phyloP scores from a whole-genome alignment of 2,113 vertebrate genomes.

The Mus pahari region DNA sequence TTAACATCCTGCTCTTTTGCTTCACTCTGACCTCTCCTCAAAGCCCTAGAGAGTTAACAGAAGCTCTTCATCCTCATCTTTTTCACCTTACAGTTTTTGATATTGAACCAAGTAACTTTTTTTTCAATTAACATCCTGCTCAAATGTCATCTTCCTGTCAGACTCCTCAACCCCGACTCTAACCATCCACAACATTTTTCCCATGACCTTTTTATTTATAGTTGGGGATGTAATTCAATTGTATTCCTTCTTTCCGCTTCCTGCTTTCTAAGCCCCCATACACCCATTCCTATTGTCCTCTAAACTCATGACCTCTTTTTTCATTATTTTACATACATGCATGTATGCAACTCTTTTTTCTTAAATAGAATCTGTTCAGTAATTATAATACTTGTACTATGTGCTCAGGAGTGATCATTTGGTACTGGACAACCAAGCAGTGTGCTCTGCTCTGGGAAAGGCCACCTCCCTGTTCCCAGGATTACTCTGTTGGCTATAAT shows the following conservation, averaged over 20 bases:
- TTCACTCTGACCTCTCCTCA: not conserved
- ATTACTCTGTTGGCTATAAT: not conserved
- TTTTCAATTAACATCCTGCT: conserved; percentile 8
- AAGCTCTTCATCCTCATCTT: not conserved
- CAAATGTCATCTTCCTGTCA: not conserved
- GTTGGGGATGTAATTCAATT: not conserved
- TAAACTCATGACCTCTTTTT: not conserved
- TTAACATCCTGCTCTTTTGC: not conserved
- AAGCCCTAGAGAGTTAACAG: not conserved
- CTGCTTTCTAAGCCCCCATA: not conserved
- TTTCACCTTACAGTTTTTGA: not conserved
- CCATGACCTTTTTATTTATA: not conserved
- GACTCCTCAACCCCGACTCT: not conserved
- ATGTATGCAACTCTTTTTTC: not conserved
- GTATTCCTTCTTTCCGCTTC: not conserved
- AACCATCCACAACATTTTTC: not conserved
- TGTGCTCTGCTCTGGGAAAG: not conserved
- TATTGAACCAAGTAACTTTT: not conserved
- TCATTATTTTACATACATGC: not conserved
- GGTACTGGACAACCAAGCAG: not conserved
- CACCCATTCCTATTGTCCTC: not conserved
- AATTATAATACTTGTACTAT: not conserved
- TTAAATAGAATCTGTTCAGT: not conserved
- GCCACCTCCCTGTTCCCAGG: not conserved
- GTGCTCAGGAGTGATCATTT: not conserved